phyloP scores from a whole-genome alignment of 2,888 invertebrate species.

The Glyphotaelius pellucidus region DNA sequence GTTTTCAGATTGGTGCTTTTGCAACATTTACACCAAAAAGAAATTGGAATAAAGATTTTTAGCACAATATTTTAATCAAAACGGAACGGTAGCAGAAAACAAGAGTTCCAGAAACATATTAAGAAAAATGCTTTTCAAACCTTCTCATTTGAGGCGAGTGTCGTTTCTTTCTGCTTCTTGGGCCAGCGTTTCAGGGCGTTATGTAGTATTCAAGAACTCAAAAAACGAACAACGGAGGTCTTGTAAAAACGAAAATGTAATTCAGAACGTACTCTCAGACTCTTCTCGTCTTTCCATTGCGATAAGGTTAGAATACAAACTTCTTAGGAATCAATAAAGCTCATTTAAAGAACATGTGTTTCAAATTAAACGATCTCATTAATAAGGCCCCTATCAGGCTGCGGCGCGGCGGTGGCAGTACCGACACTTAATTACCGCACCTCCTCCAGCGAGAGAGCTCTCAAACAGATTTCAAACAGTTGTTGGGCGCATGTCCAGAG shows the following conservation, averaged over 20 bases:
- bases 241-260: background rate
- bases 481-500: constrained; percentile 57
- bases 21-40: no score
- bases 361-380: constrained; percentile 37
- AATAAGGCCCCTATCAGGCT: constrained; percentile 11
- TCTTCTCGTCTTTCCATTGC: background rate
- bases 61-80: no score
- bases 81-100: no score
- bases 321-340: constrained; percentile 24
- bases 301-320: background rate
- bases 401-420: constrained; percentile 1
- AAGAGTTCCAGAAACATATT: no score
- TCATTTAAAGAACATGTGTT: constrained; percentile 47
- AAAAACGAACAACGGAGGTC: background rate
- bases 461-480: constrained; percentile 54
- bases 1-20: no score
- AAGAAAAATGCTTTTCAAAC: no score
- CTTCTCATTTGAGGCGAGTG: background rate
- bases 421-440: constrained; percentile 59
- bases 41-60: no score
- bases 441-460: constrained; percentile 42
- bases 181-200: background rate
- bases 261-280: background rate
- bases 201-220: background rate
- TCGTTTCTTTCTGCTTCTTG: background rate